Conservation (phyloP, 1,140 invertebrate genomes). For the Drosophila varians region DNA sequence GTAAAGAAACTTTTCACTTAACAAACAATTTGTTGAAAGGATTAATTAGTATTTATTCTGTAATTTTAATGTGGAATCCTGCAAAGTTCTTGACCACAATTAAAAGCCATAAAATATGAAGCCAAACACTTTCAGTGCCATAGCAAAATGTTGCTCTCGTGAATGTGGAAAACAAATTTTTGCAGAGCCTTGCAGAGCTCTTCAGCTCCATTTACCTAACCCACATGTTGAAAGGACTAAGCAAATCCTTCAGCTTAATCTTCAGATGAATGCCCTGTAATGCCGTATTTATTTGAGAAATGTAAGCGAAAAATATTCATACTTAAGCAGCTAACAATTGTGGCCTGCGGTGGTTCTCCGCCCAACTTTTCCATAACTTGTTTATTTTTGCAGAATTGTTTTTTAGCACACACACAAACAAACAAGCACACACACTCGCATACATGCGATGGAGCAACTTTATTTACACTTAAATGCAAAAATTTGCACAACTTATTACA, state of each 20-base stretch:
- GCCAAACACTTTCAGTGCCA: background rate
- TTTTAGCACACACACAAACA: conserved; percentile 8
- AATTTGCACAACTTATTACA: conserved; percentile 80
- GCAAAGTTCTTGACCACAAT: background rate
- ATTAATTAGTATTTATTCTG: background rate
- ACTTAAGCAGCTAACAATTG: conserved; percentile 48
- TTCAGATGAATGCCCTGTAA: conserved; percentile 35
- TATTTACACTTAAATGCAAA: conserved; percentile 80
- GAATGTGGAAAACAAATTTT: background rate
- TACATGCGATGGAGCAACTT: conserved; percentile 48
- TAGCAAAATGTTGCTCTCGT: background rate
- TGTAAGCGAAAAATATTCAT: conserved; percentile 43
- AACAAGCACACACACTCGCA: background rate
- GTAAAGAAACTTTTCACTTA: no score
- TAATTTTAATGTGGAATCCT: background rate
- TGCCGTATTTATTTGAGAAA: conserved; percentile 45
- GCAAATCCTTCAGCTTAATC: conserved; percentile 40
- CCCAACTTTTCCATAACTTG: conserved; percentile 57
- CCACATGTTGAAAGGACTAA: conserved; percentile 21
- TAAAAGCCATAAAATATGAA: background rate
- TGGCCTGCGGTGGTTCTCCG: conserved; percentile 38
- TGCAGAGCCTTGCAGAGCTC: background rate
- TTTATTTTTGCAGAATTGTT: conserved; percentile 53
- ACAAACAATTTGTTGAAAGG: background rate
- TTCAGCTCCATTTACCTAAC: conserved; percentile 6